Percentiles rank a stretch among this genome's conserved stretches.
phyloP scores from a whole-genome alignment of 2,888 invertebrate genomes.

The Eudasyphora cyanicolor region DNA sequence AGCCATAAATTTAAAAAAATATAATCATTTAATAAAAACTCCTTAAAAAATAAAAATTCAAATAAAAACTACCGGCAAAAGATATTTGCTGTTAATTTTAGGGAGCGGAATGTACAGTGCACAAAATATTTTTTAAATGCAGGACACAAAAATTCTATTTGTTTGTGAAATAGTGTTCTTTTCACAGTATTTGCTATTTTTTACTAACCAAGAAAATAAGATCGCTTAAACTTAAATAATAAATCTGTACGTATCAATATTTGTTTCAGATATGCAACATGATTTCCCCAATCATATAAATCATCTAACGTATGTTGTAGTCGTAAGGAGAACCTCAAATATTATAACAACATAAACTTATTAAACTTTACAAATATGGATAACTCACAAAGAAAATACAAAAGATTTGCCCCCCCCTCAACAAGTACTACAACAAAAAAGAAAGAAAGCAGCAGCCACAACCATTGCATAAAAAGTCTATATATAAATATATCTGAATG shows the following conservation, averaged over 20 bases:
- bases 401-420: conserved; percentile 69
- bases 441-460: conserved; percentile 33
- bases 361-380: conserved; percentile 50
- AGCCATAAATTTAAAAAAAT: no score
- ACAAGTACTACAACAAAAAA: conserved; percentile 70
- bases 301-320: conserved; percentile 64
- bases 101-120: no score
- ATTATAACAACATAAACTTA: conserved; percentile 60
- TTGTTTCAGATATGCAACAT: conserved; percentile 77
- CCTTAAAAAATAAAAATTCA: no score
- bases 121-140: no score
- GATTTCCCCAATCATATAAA: conserved; percentile 73
- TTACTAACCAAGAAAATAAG: no score
- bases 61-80: no score
- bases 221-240: neutral
- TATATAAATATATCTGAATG: conserved; percentile 16
- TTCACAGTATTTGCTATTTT: no score
- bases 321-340: conserved; percentile 65
- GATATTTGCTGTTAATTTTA: no score
- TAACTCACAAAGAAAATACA: conserved; percentile 50
- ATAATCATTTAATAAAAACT: no score
- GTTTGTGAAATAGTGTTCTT: no score
- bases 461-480: conserved; percentile 29
- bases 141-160: no score
- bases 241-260: neutral